A percentile compares a stretch with the other conserved stretches of the same genome.
Conservation (phyloP, 2,888 invertebrate species). For the Vesta saturnalis region DNA sequence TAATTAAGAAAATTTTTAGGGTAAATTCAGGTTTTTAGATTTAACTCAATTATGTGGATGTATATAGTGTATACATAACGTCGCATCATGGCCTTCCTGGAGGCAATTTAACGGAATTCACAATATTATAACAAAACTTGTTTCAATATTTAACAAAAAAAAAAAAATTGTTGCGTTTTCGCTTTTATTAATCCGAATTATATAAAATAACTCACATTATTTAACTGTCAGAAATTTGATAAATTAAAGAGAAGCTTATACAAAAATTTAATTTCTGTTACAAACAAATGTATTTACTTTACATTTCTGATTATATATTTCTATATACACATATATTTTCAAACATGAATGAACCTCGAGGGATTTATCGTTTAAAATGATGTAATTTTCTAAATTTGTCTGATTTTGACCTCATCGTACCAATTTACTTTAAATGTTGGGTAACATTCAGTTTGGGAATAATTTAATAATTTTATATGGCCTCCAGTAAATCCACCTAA, state of each 20-base stretch:
- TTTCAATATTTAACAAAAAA: no score
- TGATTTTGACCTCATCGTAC: constrained; percentile 34
- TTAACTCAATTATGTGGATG: no score
- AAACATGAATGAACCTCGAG: constrained; percentile 33
- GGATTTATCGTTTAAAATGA: constrained; percentile 30
- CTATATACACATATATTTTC: constrained; percentile 5
- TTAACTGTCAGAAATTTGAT: constrained; percentile 11
- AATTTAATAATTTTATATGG: constrained; percentile 25
- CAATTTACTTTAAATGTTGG: constrained; percentile 34
- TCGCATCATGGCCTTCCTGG: constrained; percentile 1
- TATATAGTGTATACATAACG: neutral
- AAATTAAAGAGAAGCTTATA: constrained; percentile 15
- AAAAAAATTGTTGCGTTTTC: neutral
- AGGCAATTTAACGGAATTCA: neutral
- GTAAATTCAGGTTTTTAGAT: no score
- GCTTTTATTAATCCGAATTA: neutral
- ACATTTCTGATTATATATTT: constrained; percentile 35
- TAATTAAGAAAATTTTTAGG: no score
- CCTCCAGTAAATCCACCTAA: constrained; percentile 23
- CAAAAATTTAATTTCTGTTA: constrained; percentile 30
- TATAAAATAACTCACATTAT: neutral
- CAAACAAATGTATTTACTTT: constrained; percentile 33
- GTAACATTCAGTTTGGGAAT: constrained; percentile 26
- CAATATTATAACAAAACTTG: no score
- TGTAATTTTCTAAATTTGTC: constrained; percentile 34